Evolutionary conservation across 2,113 vertebrate species (phyloP).

Genomic region (Damaliscus lunatus): DNA sequence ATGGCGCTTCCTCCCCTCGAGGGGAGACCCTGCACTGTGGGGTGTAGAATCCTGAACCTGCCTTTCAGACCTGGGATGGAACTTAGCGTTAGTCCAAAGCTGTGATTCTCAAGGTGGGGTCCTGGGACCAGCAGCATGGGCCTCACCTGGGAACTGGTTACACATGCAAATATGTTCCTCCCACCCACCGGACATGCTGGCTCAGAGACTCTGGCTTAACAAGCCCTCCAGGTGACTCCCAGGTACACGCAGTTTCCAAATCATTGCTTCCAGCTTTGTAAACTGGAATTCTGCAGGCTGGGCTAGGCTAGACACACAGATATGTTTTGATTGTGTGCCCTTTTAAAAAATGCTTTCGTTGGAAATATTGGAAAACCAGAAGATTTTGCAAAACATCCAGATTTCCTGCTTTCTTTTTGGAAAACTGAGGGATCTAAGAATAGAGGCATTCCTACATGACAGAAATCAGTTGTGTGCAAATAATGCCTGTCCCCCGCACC

Average conservation of each 20-base stretch:
- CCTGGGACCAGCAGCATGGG: too few species aligned
- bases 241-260: background rate
- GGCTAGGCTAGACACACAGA: background rate
- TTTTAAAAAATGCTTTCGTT: background rate
- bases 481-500: fast-evolving
- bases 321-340: background rate
- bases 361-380: background rate
- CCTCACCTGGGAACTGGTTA: background rate
- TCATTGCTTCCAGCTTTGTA: background rate
- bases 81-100: background rate
- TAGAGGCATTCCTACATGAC: background rate
- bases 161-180: background rate
- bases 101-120: background rate
- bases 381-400: background rate
- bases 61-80: background rate
- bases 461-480: background rate
- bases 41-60: too few species aligned
- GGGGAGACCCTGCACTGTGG: background rate
- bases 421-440: background rate
- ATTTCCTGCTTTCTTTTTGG: background rate
- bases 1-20: fast-evolving
- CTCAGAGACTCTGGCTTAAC: background rate
- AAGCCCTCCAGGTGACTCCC: background rate
- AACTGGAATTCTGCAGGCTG: background rate
- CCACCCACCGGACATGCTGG: fast-evolving